Conservation (phyloP, 2,113 vertebrate genomes). For the Delphinus delphis region DNA sequence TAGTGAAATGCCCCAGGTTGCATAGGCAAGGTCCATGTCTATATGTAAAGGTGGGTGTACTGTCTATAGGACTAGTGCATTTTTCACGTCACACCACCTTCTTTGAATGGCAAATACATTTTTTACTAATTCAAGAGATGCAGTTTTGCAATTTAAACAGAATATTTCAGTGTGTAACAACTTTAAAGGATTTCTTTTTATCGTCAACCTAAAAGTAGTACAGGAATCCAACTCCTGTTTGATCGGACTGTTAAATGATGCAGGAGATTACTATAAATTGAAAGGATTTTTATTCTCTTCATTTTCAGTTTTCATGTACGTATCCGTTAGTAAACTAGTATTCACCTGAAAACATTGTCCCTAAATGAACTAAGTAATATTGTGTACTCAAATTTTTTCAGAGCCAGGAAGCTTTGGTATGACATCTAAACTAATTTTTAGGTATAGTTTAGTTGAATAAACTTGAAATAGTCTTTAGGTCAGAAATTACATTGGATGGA, state of each 20-base stretch:
- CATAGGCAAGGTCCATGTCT: background rate
- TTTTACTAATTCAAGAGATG: background rate
- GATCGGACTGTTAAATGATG: background rate
- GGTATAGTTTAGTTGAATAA: background rate
- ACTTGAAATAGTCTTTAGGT: background rate
- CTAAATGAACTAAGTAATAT: background rate
- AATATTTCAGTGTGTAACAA: background rate
- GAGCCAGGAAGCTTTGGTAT: background rate
- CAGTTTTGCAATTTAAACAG: background rate
- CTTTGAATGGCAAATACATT: background rate
- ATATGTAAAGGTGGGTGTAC: background rate
- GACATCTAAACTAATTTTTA: background rate
- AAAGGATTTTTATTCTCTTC: background rate
- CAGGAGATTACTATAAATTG: background rate
- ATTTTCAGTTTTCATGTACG: background rate
- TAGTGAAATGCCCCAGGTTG: background rate
- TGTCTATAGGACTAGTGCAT: background rate
- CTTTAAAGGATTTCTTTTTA: background rate
- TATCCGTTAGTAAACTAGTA: background rate
- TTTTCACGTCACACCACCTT: fast-evolving
- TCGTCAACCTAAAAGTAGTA: background rate
- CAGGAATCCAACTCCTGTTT: background rate
- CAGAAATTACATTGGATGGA: background rate
- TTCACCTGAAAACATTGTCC: background rate
- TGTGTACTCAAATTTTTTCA: background rate